Percentiles rank a stretch among this genome's conserved stretches.
Evolutionary conservation across 1,140 invertebrate species (phyloP).

Genomic region (Ips nitidus): DNA sequence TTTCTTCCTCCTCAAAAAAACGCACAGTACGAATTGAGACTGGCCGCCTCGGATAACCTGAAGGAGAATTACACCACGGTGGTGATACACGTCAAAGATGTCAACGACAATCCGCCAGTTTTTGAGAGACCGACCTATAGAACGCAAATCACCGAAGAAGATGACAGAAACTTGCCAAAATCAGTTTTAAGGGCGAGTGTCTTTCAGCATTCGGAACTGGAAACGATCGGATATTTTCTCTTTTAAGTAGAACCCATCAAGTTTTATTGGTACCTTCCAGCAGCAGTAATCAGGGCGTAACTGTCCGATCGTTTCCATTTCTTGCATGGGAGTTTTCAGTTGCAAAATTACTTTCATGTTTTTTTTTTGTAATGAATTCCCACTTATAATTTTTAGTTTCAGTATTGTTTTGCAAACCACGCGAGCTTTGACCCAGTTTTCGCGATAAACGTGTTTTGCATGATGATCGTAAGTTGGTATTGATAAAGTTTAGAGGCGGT

Average conservation of each 20-base stretch:
- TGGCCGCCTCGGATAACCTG: conserved; percentile 92
- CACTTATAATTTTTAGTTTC: not conserved
- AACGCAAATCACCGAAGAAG: conserved; percentile 94
- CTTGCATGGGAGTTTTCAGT: too few relatives aligned
- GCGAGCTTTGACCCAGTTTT: not conserved
- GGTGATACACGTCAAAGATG: conserved; percentile 93
- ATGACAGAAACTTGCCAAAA: conserved; percentile 91
- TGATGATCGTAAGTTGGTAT: conserved; percentile 17
- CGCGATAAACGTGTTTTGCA: conserved; percentile 15
- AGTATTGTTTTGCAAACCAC: not conserved
- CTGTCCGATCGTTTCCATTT: too few relatives aligned
- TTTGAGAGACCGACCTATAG: conserved; percentile 93
- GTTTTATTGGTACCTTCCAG: too few relatives aligned
- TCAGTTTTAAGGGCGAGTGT: conserved; percentile 79
- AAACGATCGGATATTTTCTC: conserved; percentile 7
- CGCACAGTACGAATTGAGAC: conserved; percentile 83
- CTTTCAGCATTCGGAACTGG: conserved; percentile 2
- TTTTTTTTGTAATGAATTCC: too few relatives aligned
- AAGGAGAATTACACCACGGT: conserved; percentile 96
- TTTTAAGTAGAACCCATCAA: not conserved
- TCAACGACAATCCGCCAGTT: conserved; percentile 84
- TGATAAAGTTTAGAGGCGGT: conserved; percentile 16
- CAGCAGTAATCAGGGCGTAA: too few relatives aligned
- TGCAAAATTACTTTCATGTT: too few relatives aligned
- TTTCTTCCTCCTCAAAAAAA: too few relatives aligned